Evolutionary conservation across 1,140 invertebrate species (phyloP), one percentile per base, ranked within the genome.

Genomic region (fruit fly (Drosophila melanogaster)): DNA sequence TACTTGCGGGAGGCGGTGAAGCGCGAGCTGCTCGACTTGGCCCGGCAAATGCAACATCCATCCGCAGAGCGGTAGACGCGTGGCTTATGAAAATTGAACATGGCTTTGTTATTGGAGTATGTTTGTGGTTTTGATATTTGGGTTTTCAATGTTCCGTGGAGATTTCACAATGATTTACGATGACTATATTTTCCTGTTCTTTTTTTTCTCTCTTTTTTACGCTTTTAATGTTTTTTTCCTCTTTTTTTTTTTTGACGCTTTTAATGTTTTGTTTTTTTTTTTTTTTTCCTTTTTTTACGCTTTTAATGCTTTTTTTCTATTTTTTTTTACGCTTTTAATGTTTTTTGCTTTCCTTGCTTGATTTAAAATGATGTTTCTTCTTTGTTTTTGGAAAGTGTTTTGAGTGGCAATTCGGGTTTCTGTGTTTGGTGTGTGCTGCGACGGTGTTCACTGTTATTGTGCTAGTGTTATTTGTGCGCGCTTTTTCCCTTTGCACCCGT

Each of bases 41-140:
- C 97, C 92, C 96, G 95, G 92, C 97, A 97, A 80, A 98, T 98
- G 92, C 97, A 98, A 92, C 97, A 98, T 49, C 97, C 96, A 57
- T 95, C 95, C 40, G 95, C 93, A 44, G 96, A 97, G 62, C 96
- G 94, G 91, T 97, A 97, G 56, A 97, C 96, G 94, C 97, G 97
- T 62, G 96, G 97, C 92, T 96, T 97, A 92, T 97, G 96, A 92
- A 97, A 98, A 92, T 95, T 96, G 92, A 97, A 98, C 97, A 98
- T 98, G 81, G 89, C 93, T 80, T 14, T 44, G 26, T 14, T 2
- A n/a, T 70, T 22, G 1, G 1, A 37, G 7, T 30, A 8, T 30
- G 26, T 30, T 30, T 30, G 7, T 30, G 17, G 24, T 41, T 41
- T 10, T 24, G 33, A 15, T 15, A 43, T 59, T 46, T 30, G 26